Conservation (phyloP, 2,888 invertebrate species). For the Netelia virgata region DNA sequence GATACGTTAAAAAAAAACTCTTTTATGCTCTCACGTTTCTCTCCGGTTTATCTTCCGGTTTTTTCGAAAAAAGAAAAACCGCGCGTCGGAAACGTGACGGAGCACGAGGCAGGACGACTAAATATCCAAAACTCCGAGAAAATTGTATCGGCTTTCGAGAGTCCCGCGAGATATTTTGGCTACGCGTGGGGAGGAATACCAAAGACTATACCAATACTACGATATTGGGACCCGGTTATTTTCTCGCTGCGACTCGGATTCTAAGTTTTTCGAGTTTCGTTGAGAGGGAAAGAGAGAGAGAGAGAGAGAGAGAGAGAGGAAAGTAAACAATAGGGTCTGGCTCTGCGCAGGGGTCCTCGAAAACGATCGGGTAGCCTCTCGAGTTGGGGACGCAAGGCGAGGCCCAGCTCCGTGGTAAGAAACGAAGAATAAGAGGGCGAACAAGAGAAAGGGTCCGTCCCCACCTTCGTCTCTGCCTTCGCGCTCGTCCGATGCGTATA, state of each 20-base stretch:
- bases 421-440: conserved; percentile 52
- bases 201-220: too few relatives aligned
- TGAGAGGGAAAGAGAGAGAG: conserved; percentile 13
- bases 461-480: conserved; percentile 27
- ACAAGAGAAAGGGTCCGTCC: conserved; percentile 57
- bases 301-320: conserved; percentile 24
- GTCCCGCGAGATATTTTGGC: too few relatives aligned
- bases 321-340: conserved; percentile 62
- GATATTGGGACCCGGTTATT: too few relatives aligned
- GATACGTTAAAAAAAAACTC: neutral
- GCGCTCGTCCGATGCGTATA: conserved; percentile 4
- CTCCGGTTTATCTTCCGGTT: neutral
- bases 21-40: conserved; percentile 1
- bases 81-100: neutral
- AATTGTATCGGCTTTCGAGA: neutral
- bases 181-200: conserved; percentile 29
- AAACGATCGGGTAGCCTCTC: conserved; percentile 61
- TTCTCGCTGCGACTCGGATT: conserved; percentile 16
- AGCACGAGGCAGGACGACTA: neutral
- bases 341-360: conserved; percentile 64
- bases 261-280: conserved; percentile 42
- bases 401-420: conserved; percentile 30
- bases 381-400: conserved; percentile 33
- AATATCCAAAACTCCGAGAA: neutral
- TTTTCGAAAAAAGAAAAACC: neutral